Evolutionary conservation across 2,888 invertebrate genomes (phyloP).

Genomic region (Sepioteuthis lessoniana): DNA sequence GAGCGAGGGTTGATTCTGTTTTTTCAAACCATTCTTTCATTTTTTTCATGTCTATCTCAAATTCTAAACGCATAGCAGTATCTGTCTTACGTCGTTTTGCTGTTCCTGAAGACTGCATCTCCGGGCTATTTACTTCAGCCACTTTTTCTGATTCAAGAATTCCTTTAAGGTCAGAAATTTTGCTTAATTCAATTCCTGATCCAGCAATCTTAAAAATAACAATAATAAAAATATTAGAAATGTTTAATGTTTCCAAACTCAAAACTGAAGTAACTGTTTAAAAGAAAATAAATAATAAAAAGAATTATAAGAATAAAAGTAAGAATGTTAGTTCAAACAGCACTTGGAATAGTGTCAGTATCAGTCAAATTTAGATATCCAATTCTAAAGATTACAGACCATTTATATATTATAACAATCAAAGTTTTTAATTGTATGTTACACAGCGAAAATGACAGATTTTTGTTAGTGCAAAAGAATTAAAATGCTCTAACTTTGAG

Average conservation of each 20-base stretch:
- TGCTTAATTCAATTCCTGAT: constrained; percentile 71
- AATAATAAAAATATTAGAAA: neutral
- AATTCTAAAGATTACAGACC: neutral
- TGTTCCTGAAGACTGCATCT: constrained; percentile 55
- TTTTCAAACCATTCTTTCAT: constrained; percentile 73
- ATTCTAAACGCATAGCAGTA: constrained; percentile 63
- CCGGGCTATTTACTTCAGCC: constrained; percentile 55
- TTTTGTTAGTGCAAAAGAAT: no score
- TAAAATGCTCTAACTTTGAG: no score
- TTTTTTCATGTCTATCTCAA: constrained; percentile 68
- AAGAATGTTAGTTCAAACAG: no score
- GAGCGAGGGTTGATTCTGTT: constrained; percentile 70
- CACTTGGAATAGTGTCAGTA: no score
- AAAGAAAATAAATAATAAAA: no score
- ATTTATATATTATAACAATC: neutral
- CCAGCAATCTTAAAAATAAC: constrained; percentile 67
- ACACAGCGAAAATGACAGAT: no score
- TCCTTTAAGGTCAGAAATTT: constrained; percentile 61
- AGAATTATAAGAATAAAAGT: no score
- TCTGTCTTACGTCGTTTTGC: constrained; percentile 64
- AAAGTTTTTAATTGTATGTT: no score
- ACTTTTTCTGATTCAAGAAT: constrained; percentile 51
- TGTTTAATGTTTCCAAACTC: neutral
- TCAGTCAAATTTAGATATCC: neutral
- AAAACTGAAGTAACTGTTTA: no score